Percentiles rank a stretch among this genome's conserved stretches.
These are phyloP conservation scores for Dryobota labecula DNA, from an alignment of 2,888 invertebrate genomes.

Conservation along the genomic window DNA sequence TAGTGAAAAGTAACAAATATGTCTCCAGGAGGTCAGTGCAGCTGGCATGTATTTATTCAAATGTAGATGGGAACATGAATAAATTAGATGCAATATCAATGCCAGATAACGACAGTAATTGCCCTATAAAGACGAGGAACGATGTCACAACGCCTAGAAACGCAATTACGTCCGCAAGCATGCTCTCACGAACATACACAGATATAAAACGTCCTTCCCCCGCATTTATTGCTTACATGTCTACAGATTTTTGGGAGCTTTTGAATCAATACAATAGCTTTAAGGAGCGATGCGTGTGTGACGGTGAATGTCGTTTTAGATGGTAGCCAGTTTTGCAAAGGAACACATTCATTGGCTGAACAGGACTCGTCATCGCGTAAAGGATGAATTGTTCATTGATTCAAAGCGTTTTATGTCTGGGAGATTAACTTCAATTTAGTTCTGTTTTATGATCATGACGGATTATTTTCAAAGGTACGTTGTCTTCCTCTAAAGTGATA, in stretches of 20 bases:
- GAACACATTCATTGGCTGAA: constrained; percentile 60
- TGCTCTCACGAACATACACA: constrained; percentile 82
- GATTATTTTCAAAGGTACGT: constrained; percentile 8
- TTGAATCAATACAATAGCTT: constrained; percentile 70
- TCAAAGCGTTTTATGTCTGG: constrained; percentile 52
- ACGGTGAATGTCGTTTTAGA: constrained; percentile 61
- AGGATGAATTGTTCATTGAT: constrained; percentile 62
- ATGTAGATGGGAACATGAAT: constrained; percentile 83
- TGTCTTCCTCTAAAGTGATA: neutral
- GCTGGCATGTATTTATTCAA: constrained; percentile 83
- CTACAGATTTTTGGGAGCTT: constrained; percentile 78
- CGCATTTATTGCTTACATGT: constrained; percentile 81
- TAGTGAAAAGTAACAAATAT: constrained; percentile 70
- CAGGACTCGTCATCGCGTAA: constrained; percentile 54
- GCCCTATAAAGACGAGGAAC: constrained; percentile 88
- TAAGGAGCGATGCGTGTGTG: constrained; percentile 63
- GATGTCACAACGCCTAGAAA: constrained; percentile 87
- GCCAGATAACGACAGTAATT: constrained; percentile 89
- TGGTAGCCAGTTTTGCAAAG: constrained; percentile 51
- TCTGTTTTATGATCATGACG: neutral
- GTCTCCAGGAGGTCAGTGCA: constrained; percentile 78
- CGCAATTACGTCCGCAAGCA: constrained; percentile 85
- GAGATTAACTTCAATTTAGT: constrained; percentile 49
- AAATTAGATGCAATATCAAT: constrained; percentile 89
- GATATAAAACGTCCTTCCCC: constrained; percentile 81